phyloP scores from a whole-genome alignment of 30 jellyfish, hydroid and myxozoan species.

The Aurelia aurita region DNA sequence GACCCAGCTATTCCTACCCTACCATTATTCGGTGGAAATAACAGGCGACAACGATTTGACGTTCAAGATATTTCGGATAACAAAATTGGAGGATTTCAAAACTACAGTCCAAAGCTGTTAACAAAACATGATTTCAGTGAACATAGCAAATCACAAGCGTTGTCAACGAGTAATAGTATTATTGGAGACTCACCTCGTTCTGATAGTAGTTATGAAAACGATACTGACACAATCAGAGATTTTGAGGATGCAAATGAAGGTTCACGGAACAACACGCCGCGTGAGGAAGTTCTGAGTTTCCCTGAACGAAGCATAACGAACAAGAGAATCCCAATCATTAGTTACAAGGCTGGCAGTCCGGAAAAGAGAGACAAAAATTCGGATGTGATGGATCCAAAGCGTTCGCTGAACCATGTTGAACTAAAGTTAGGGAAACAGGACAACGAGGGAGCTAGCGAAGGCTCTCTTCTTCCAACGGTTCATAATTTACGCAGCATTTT shows the following conservation, averaged over 20 bases:
- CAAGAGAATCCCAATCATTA: conserved; percentile 44
- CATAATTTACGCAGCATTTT: conserved; percentile 62
- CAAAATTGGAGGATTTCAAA: conserved; percentile 19
- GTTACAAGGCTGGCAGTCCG: conserved; percentile 29
- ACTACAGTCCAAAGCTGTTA: conserved; percentile 41
- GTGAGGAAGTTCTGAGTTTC: not conserved
- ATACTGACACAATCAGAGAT: too few relatives aligned
- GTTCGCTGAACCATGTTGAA: not conserved
- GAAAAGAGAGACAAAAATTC: not conserved
- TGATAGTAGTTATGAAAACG: not conserved
- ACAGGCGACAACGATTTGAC: conserved; percentile 34
- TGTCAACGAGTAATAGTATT: not conserved
- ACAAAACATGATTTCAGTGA: not conserved
- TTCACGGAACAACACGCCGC: not conserved
- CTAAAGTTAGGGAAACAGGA: not conserved
- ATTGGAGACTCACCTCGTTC: too few relatives aligned
- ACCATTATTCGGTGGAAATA: conserved; percentile 2
- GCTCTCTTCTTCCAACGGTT: conserved; percentile 14
- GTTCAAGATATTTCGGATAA: conserved; percentile 17
- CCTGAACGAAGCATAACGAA: conserved; percentile 39
- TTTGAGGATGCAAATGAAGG: not conserved
- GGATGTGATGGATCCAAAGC: not conserved
- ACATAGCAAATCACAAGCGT: not conserved
- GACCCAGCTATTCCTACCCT: not conserved
- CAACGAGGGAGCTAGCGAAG: not conserved